Conservation (phyloP, 2,797 vertebrate genomes). For the Chaunax sp. region DNA sequence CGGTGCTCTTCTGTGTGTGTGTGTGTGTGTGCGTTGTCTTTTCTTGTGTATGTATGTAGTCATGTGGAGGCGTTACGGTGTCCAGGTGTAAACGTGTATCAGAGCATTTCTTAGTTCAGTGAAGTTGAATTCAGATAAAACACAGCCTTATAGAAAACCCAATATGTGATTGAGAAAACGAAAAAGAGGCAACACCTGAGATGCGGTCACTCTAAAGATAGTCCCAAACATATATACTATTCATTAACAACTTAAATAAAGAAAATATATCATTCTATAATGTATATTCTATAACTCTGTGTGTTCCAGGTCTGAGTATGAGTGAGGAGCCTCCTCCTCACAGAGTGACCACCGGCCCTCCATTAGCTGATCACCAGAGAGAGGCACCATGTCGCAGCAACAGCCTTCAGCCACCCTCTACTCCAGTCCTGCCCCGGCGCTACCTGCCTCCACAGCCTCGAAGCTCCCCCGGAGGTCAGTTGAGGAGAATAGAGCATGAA, state of each 20-base stretch:
- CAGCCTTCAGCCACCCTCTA: conserved; percentile 82
- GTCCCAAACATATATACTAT: too few species aligned
- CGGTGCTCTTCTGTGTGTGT: conserved; percentile 2
- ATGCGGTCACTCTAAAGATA: too few species aligned
- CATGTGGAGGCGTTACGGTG: neutral
- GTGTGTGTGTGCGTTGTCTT: conserved; percentile 19
- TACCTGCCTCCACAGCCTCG: conserved; percentile 91
- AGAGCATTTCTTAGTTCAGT: conserved; percentile 60
- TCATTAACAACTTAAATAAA: too few species aligned
- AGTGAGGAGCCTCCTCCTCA: conserved; percentile 88
- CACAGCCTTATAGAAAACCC: neutral
- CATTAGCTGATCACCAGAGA: conserved; percentile 71
- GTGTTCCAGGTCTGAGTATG: conserved; percentile 85
- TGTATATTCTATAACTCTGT: neutral
- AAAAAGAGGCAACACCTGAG: neutral
- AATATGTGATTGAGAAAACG: conserved; percentile 14
- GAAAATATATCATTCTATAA: neutral
- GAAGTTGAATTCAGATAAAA: conserved; percentile 40
- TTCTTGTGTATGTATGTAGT: conserved; percentile 10
- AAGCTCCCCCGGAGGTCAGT: conserved; percentile 81
- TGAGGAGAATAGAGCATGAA: neutral
- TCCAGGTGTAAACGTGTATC: conserved; percentile 28
- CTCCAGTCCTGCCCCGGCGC: conserved; percentile 83
- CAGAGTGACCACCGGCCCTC: conserved; percentile 78
- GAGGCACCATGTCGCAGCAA: conserved; percentile 72